These are phyloP conservation scores for Danio jaintianensis DNA, from an alignment of 2,797 vertebrate species.

Conservation along the genomic window DNA sequence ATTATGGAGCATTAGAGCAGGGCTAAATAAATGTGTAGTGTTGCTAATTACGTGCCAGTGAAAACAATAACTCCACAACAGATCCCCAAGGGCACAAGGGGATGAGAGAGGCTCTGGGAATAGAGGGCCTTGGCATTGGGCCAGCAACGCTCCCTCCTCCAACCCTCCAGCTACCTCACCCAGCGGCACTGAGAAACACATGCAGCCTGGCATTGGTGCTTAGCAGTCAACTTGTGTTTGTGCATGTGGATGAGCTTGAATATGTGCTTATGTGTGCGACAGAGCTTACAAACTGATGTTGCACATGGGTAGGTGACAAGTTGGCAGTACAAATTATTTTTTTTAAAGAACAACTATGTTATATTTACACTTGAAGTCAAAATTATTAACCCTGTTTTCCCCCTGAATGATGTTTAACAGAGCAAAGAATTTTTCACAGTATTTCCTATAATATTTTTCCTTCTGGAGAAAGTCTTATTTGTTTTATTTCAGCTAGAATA, in stretches of 20 bases:
- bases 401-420: too few species aligned
- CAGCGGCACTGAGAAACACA: conserved; percentile 70
- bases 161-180: conserved; percentile 37
- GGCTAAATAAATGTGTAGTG: conserved; percentile 89
- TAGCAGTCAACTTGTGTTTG: conserved; percentile 62
- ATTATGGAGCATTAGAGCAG: conserved; percentile 87
- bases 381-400: too few species aligned
- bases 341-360: too few species aligned
- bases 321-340: too few species aligned
- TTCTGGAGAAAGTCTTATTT: too few species aligned
- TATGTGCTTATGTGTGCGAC: neutral
- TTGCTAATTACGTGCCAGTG: conserved; percentile 90
- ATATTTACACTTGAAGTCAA: too few species aligned
- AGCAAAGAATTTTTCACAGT: too few species aligned
- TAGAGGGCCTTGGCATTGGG: conserved; percentile 74
- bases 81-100: conserved; percentile 82
- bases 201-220: conserved; percentile 71
- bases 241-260: conserved; percentile 54
- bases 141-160: conserved; percentile 73
- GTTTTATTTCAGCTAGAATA: too few species aligned
- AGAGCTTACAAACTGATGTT: conserved; percentile 26
- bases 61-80: conserved; percentile 87
- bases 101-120: conserved; percentile 65
- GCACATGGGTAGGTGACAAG: neutral
- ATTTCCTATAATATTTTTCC: too few species aligned